Evolutionary conservation across 2,113 vertebrate genomes (phyloP).

Genomic region (Chelonoidis abingdonii): DNA sequence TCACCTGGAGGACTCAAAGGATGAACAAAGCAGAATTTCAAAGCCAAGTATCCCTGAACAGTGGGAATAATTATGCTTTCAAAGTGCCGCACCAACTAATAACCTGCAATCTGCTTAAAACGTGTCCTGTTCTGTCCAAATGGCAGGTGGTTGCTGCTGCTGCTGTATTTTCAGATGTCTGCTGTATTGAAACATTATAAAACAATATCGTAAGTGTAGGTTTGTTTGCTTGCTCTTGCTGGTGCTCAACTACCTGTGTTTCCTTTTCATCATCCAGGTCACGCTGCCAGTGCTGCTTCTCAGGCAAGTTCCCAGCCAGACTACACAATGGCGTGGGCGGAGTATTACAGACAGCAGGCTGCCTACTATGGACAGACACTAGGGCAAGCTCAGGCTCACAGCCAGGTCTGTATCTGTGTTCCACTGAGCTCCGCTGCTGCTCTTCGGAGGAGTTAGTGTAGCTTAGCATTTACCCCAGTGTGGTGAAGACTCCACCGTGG

Average conservation of each 20-base stretch:
- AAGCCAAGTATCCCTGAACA: neutral
- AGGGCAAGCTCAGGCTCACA: constrained; percentile 93
- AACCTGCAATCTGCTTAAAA: neutral
- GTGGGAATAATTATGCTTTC: rapidly evolving
- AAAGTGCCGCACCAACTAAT: neutral
- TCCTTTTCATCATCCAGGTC: constrained; percentile 80
- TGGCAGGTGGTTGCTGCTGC: neutral
- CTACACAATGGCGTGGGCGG: constrained; percentile 96
- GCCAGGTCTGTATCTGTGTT: constrained; percentile 86
- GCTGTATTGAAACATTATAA: neutral
- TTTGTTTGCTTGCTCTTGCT: neutral
- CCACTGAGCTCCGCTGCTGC: neutral
- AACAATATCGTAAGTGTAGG: neutral
- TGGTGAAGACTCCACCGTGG: neutral
- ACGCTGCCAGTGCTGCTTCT: constrained; percentile 87
- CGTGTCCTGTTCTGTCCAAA: rapidly evolving
- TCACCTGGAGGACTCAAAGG: neutral
- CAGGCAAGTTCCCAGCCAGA: constrained; percentile 95
- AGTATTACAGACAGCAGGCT: constrained; percentile 97
- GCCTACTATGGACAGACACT: constrained; percentile 95
- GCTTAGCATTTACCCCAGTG: neutral
- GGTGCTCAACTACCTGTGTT: neutral
- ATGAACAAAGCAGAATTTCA: neutral
- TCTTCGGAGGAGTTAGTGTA: rapidly evolving
- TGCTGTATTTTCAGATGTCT: neutral